Evolutionary conservation across 2,797 vertebrate genomes (phyloP).

Genomic region (Phrynocephalus vlangalii): DNA sequence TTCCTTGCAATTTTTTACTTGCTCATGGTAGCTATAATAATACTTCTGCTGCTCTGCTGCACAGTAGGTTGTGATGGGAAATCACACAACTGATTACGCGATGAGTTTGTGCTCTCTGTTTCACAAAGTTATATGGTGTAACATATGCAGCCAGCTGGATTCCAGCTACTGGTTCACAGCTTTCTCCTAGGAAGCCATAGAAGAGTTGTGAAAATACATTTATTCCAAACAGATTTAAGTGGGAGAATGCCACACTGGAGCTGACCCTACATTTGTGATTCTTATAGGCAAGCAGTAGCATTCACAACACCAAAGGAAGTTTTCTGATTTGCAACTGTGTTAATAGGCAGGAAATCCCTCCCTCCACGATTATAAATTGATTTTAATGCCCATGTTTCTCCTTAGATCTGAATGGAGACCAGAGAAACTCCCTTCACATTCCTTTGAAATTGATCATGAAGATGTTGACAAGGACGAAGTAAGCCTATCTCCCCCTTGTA

Average conservation of each 20-base stretch:
- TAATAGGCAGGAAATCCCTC: too few relatives aligned
- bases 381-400: slow-evolving; percentile 9
- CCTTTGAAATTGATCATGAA: slow-evolving; percentile 97
- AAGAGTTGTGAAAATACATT: too few relatives aligned
- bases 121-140: background rate
- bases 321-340: background rate
- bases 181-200: too few relatives aligned
- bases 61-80: too few relatives aligned
- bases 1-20: too few relatives aligned
- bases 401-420: slow-evolving; percentile 88
- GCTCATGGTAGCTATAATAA: too few relatives aligned
- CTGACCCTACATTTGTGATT: background rate
- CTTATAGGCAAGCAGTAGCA: slow-evolving; percentile 1
- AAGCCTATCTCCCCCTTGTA: slow-evolving; percentile 61
- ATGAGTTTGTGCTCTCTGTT: background rate
- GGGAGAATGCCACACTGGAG: too few relatives aligned
- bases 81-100: too few relatives aligned
- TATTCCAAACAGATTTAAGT: background rate
- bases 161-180: background rate
- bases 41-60: background rate
- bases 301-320: accelerated
- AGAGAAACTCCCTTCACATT: slow-evolving; percentile 95
- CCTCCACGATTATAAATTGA: slow-evolving; percentile 10
- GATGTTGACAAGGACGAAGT: slow-evolving; percentile 98
- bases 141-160: background rate